Evolutionary conservation across 2,888 invertebrate species (phyloP).

Genomic region (Caenorhabditis doughertyi): DNA sequence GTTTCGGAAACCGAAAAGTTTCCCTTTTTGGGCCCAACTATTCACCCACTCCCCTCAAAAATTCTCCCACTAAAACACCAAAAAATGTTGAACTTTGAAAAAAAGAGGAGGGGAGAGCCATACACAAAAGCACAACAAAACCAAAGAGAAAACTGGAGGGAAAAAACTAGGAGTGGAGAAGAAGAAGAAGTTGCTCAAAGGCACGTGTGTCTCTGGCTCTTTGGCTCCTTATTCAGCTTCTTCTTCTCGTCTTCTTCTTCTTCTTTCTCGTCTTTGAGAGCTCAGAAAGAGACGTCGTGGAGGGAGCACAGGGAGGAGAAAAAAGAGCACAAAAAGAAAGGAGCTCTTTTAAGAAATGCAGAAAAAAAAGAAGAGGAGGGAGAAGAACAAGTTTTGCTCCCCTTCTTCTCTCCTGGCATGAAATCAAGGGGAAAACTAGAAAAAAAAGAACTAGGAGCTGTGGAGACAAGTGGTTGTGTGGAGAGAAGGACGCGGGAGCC

Average conservation of each 20-base stretch:
- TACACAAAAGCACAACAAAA: background rate
- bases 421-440: constrained; percentile 50
- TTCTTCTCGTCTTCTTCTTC: background rate
- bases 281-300: constrained; percentile 16
- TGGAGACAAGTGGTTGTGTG: constrained; percentile 10
- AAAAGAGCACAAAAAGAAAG: background rate
- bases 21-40: too few species aligned
- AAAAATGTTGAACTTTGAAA: background rate
- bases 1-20: too few species aligned
- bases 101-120: too few species aligned
- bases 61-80: too few species aligned
- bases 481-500: background rate
- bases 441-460: background rate
- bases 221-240: constrained; percentile 36
- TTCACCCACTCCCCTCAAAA: too few species aligned
- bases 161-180: too few species aligned
- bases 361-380: background rate
- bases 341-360: constrained; percentile 17
- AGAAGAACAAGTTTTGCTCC: constrained; percentile 35
- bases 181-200: background rate
- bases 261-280: constrained; percentile 4
- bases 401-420: constrained; percentile 17
- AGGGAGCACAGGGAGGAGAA: background rate
- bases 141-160: background rate
- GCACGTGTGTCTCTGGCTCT: constrained; percentile 25